Evolutionary conservation across 2,797 vertebrate genomes (phyloP).

Genomic region (Lepidocolaptes lacrymiger): DNA sequence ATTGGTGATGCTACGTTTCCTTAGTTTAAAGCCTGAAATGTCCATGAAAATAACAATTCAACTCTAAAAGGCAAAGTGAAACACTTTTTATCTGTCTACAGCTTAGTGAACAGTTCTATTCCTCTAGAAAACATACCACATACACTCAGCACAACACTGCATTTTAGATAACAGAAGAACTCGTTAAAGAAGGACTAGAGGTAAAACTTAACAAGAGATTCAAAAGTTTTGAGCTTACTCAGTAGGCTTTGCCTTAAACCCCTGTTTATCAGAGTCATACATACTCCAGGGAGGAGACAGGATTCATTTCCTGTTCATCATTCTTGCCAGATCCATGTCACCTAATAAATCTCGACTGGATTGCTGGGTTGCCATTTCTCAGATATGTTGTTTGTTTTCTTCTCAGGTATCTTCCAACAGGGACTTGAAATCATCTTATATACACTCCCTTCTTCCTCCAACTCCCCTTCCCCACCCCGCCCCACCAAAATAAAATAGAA

Average conservation of each 20-base stretch:
- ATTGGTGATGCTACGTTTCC: slow-evolving; percentile 86
- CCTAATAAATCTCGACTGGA: background rate
- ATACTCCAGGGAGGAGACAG: background rate
- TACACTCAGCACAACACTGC: background rate
- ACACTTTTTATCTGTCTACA: background rate
- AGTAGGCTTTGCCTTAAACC: background rate
- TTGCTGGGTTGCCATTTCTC: background rate
- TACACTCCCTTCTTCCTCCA: accelerated
- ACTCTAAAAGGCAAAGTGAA: background rate
- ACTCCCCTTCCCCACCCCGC: too few species aligned
- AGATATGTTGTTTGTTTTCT: background rate
- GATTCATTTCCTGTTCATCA: background rate
- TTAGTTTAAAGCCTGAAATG: slow-evolving; percentile 90
- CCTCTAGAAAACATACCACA: background rate
- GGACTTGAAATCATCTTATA: background rate
- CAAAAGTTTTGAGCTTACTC: background rate
- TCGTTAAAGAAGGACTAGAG: background rate
- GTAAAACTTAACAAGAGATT: background rate
- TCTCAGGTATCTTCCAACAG: background rate
- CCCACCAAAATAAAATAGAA: background rate
- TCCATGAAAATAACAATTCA: background rate
- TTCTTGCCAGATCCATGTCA: background rate
- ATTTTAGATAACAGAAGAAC: background rate
- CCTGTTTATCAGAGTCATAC: background rate
- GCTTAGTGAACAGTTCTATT: background rate